phyloP scores from a whole-genome alignment of 2,888 invertebrate genomes.

The Drosophila nigritarsus region DNA sequence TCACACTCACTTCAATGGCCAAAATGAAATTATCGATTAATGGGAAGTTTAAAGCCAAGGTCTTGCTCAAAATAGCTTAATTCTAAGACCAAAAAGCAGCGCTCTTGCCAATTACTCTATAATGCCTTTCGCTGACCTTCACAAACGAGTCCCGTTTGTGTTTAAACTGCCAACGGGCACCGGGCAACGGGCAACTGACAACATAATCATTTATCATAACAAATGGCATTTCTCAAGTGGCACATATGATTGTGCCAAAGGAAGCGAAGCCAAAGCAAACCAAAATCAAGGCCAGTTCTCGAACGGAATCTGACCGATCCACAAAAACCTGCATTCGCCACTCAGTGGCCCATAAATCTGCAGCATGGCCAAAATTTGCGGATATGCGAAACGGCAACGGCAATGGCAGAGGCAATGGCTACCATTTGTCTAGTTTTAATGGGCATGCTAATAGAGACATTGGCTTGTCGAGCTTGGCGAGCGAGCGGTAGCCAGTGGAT shows the following conservation, averaged over 20 bases:
- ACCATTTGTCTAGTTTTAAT: slow-evolving; percentile 82
- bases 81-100: slow-evolving; percentile 15
- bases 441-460: slow-evolving; percentile 82
- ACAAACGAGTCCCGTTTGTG: slow-evolving; percentile 38
- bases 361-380: slow-evolving; percentile 59
- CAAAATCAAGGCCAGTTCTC: slow-evolving; percentile 44
- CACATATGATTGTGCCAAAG: slow-evolving; percentile 71
- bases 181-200: slow-evolving; percentile 33
- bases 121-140: slow-evolving; percentile 70
- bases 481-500: slow-evolving; percentile 24
- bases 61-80: slow-evolving; percentile 35
- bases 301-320: slow-evolving; percentile 26
- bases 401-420: slow-evolving; percentile 52
- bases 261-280: slow-evolving; percentile 2
- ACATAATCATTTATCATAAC: slow-evolving; percentile 79
- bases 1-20: slow-evolving; percentile 47
- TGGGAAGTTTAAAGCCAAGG: slow-evolving; percentile 29
- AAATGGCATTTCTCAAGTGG: slow-evolving; percentile 76
- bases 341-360: slow-evolving; percentile 69
- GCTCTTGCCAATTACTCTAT: slow-evolving; percentile 47
- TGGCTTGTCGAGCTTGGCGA: slow-evolving; percentile 42
- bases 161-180: slow-evolving; percentile 30
- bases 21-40: slow-evolving; percentile 31
- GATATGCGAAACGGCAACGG: slow-evolving; percentile 71
- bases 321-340: slow-evolving; percentile 25